phyloP scores from a whole-genome alignment of 1,140 invertebrate species.

The Nomia melanderi region DNA sequence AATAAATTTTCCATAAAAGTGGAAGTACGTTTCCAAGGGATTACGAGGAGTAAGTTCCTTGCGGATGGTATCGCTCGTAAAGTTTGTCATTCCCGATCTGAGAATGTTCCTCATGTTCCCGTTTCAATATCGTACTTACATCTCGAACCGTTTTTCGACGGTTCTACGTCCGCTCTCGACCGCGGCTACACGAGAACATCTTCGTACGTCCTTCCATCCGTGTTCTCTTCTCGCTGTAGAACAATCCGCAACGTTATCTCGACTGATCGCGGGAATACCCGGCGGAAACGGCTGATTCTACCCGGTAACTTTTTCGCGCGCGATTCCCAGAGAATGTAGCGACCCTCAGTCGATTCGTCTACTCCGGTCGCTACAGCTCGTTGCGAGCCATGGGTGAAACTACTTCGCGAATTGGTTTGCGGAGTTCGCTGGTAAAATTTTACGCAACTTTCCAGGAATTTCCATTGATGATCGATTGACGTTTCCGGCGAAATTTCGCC shows the following conservation, averaged over 20 bases:
- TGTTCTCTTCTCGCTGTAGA: slow-evolving; percentile 22
- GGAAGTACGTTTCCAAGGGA: neutral
- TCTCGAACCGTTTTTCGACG: slow-evolving; percentile 46
- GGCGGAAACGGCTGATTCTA: slow-evolving; percentile 42
- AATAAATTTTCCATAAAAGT: neutral
- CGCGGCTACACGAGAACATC: neutral
- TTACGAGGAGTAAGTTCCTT: neutral
- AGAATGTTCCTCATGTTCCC: slow-evolving; percentile 36
- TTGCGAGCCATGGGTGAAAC: slow-evolving; percentile 48
- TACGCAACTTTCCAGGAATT: neutral
- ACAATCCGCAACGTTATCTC: slow-evolving; percentile 59
- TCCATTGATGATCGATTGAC: slow-evolving; percentile 10
- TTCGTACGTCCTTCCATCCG: too few relatives aligned
- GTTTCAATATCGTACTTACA: slow-evolving; percentile 26
- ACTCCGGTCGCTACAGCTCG: slow-evolving; percentile 21
- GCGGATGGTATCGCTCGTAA: slow-evolving; percentile 21
- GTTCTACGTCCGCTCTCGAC: slow-evolving; percentile 21
- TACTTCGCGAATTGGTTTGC: slow-evolving; percentile 6
- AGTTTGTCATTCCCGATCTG: slow-evolving; percentile 56
- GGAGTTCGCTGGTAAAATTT: slow-evolving; percentile 42
- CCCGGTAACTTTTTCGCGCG: slow-evolving; percentile 41
- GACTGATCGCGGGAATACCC: slow-evolving; percentile 51
- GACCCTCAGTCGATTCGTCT: slow-evolving; percentile 28
- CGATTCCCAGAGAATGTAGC: slow-evolving; percentile 28
- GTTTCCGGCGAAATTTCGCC: neutral